These are phyloP conservation scores for Trimorus sp. DNA, from an alignment of 2,888 invertebrate species.

Conservation along the genomic window DNA sequence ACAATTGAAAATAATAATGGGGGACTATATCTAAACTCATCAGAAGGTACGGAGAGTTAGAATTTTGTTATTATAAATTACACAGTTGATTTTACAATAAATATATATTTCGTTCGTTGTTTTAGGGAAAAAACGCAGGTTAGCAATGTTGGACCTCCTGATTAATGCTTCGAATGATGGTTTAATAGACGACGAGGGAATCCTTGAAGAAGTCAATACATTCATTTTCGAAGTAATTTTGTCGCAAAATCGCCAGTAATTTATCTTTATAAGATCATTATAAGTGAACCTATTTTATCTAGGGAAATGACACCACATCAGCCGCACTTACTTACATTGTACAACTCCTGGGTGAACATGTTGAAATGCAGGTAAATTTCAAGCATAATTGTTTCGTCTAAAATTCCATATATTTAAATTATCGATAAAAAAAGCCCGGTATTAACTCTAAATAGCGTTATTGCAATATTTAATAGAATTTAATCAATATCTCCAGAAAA, in stretches of 20 bases:
- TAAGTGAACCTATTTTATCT: slow-evolving; percentile 47
- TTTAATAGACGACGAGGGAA: not conserved
- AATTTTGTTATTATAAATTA: too few relatives aligned
- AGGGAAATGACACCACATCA: slow-evolving; percentile 86
- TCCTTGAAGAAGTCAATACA: slow-evolving; percentile 1
- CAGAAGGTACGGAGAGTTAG: too few relatives aligned
- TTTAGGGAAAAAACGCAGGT: slow-evolving; percentile 64
- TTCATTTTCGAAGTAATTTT: slow-evolving; percentile 17
- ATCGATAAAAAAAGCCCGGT: too few relatives aligned
- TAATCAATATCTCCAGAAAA: too few relatives aligned
- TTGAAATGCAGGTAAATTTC: slow-evolving; percentile 68
- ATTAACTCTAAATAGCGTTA: too few relatives aligned
- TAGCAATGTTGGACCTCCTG: slow-evolving; percentile 76
- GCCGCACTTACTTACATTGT: slow-evolving; percentile 82
- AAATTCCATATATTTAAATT: too few relatives aligned
- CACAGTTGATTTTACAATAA: too few relatives aligned
- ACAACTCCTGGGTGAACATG: slow-evolving; percentile 83
- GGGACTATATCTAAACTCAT: too few relatives aligned
- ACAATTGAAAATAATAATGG: too few relatives aligned
- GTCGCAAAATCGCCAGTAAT: not conserved
- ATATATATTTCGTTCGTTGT: too few relatives aligned
- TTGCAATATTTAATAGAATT: too few relatives aligned
- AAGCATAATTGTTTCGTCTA: too few relatives aligned
- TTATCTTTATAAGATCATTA: not conserved
- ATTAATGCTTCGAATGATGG: slow-evolving; percentile 59